Percentiles rank a stretch among this genome's conserved stretches.
phyloP scores from a whole-genome alignment of 2,888 invertebrate species.

The Heliconius sara region DNA sequence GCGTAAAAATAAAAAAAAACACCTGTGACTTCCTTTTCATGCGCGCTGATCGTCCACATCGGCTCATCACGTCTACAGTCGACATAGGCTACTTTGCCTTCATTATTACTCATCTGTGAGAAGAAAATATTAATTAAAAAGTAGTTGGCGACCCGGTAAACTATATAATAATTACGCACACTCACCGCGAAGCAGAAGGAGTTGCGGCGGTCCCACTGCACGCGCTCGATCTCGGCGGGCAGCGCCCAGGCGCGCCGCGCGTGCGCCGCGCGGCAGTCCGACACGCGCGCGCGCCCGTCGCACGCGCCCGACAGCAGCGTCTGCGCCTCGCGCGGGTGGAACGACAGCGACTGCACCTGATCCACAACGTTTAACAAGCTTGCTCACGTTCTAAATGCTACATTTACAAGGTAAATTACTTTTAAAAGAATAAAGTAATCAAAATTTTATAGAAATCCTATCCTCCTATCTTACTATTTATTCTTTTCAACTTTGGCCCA shows the following conservation, averaged over 20 bases:
- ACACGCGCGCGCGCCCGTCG: constrained; percentile 90
- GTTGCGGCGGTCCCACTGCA: constrained; percentile 92
- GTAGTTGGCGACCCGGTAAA: background rate
- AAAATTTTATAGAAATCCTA: too few relatives aligned
- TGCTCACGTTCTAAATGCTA: too few relatives aligned
- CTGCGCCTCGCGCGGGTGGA: constrained; percentile 93
- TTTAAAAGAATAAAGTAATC: too few relatives aligned
- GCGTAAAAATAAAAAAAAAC: constrained; percentile 59
- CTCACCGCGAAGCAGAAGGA: constrained; percentile 90
- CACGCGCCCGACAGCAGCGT: constrained; percentile 92
- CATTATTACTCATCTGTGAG: constrained; percentile 83
- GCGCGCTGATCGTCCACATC: constrained; percentile 90
- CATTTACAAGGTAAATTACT: too few relatives aligned
- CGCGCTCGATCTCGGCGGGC: constrained; percentile 92
- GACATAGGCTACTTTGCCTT: constrained; percentile 88
- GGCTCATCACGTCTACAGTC: constrained; percentile 88
- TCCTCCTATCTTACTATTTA: too few relatives aligned
- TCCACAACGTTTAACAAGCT: too few relatives aligned
- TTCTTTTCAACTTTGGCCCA: too few relatives aligned
- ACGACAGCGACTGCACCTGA: constrained; percentile 90
- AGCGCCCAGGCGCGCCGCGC: constrained; percentile 88
- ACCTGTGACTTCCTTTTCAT: constrained; percentile 94
- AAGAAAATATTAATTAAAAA: background rate
- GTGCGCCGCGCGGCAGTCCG: constrained; percentile 88
- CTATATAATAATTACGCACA: too few relatives aligned